Conservation (phyloP, 2,888 invertebrate genomes). For the Hirtodrosophila duncani region DNA sequence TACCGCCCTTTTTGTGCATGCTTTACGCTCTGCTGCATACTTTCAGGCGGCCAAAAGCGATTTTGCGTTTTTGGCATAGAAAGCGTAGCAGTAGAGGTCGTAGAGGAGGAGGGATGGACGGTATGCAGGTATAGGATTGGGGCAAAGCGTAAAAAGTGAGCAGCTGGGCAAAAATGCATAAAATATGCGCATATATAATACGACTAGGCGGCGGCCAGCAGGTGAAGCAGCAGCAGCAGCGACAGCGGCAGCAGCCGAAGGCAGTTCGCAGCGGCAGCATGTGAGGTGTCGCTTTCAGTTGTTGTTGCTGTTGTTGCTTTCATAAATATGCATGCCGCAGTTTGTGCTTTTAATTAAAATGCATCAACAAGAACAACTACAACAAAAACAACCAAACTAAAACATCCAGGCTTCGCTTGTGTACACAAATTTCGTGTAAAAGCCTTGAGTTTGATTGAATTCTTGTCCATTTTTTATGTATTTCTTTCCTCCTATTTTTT, state of each 20-base stretch:
- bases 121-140: not conserved
- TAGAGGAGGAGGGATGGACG: slow-evolving; percentile 18
- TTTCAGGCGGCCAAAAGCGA: slow-evolving; percentile 70
- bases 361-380: slow-evolving; percentile 34
- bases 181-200: slow-evolving; percentile 72
- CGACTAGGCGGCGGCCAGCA: slow-evolving; percentile 63
- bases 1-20: slow-evolving; percentile 55
- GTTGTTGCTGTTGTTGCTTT: slow-evolving; percentile 39
- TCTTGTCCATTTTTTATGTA: slow-evolving; percentile 16
- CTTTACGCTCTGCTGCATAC: slow-evolving; percentile 65
- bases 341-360: slow-evolving; percentile 68
- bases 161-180: slow-evolving; percentile 62
- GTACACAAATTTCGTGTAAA: slow-evolving; percentile 43
- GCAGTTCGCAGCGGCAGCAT: slow-evolving; percentile 4
- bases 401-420: not conserved
- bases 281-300: slow-evolving; percentile 21
- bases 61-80: slow-evolving; percentile 63
- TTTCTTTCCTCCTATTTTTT: slow-evolving; percentile 26
- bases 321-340: slow-evolving; percentile 70
- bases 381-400: slow-evolving; percentile 14
- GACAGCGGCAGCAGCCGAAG: slow-evolving; percentile 6
- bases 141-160: slow-evolving; percentile 49
- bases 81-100: slow-evolving; percentile 27
- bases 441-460: slow-evolving; percentile 62
- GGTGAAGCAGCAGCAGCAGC: slow-evolving; percentile 28